A percentile compares a stretch with the other conserved stretches of the same genome.
Evolutionary conservation across 2,797 vertebrate genomes (phyloP).

Genomic region (Kryptolebias ocellatus): DNA sequence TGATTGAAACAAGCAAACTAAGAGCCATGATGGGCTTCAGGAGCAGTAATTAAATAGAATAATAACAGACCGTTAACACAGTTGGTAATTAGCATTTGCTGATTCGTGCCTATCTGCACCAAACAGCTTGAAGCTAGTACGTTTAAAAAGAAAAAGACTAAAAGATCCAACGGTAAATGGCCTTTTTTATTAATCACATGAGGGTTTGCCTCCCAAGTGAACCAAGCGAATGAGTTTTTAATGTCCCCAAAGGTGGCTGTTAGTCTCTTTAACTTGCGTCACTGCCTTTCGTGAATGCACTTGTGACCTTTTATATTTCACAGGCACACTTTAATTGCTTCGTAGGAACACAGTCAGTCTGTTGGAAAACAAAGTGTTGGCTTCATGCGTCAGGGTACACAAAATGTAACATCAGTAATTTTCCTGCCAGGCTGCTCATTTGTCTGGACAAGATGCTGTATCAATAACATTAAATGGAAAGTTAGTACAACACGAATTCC

Average conservation of each 20-base stretch:
- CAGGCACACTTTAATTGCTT: conserved; percentile 21
- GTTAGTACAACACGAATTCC: neutral
- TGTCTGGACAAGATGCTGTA: conserved; percentile 5
- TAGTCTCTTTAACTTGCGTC: conserved; percentile 8
- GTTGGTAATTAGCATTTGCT: conserved; percentile 78
- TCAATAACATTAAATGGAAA: conserved; percentile 5
- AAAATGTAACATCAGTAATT: conserved; percentile 12
- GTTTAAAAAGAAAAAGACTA: conserved; percentile 45
- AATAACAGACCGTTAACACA: conserved; percentile 76
- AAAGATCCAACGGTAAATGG: conserved; percentile 55
- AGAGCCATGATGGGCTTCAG: conserved; percentile 63
- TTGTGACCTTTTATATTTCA: conserved; percentile 19
- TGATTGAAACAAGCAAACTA: conserved; percentile 60
- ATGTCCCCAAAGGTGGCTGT: conserved; percentile 21
- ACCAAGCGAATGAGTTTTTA: conserved; percentile 40
- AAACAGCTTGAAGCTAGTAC: conserved; percentile 74
- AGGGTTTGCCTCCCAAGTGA: conserved; percentile 30
- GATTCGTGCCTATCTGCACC: conserved; percentile 76
- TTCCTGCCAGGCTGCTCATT: conserved; percentile 11
- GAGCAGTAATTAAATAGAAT: conserved; percentile 79
- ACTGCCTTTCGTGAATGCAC: conserved; percentile 3
- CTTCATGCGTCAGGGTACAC: conserved; percentile 16
- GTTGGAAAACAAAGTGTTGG: conserved; percentile 1
- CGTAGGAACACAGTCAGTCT: conserved; percentile 1
- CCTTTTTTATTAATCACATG: conserved; percentile 58